Conservation (phyloP, 2,797 vertebrate species). For the Leptatherina wallacei region DNA sequence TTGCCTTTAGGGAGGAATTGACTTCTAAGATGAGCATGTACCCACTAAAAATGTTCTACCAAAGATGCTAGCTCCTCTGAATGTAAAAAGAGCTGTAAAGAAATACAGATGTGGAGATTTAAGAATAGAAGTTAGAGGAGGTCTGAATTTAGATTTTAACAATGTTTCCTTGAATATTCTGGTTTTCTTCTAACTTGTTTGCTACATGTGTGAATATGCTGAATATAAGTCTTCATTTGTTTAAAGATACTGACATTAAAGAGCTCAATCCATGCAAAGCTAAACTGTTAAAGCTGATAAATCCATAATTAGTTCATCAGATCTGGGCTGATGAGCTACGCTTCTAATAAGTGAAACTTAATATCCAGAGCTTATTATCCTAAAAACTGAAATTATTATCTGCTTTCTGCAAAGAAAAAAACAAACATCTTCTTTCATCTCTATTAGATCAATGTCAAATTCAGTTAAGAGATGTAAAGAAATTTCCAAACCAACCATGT, state of each 20-base stretch:
- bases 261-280: constrained; percentile 7
- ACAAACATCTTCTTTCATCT: not conserved
- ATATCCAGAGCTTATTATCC: constrained; percentile 29
- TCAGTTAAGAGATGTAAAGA: constrained; percentile 41
- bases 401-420: constrained; percentile 25
- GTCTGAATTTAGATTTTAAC: too few relatives aligned
- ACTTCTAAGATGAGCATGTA: constrained; percentile 31
- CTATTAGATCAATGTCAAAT: constrained; percentile 50
- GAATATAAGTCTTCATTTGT: not conserved
- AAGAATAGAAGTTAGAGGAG: too few relatives aligned
- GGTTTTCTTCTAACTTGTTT: too few relatives aligned
- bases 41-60: not conserved
- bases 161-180: too few relatives aligned
- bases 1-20: constrained; percentile 33
- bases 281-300: constrained; percentile 22
- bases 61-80: constrained; percentile 12
- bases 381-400: constrained; percentile 29
- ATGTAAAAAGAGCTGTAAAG: not conserved
- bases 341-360: constrained; percentile 20
- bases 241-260: constrained; percentile 17
- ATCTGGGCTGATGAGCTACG: constrained; percentile 6
- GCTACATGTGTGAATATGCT: not conserved
- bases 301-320: not conserved
- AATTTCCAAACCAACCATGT: constrained; percentile 29
- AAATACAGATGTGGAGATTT: too few relatives aligned